These are phyloP conservation scores for Phoebastria nigripes DNA, from an alignment of 2,797 vertebrate species.

Conservation along the genomic window DNA sequence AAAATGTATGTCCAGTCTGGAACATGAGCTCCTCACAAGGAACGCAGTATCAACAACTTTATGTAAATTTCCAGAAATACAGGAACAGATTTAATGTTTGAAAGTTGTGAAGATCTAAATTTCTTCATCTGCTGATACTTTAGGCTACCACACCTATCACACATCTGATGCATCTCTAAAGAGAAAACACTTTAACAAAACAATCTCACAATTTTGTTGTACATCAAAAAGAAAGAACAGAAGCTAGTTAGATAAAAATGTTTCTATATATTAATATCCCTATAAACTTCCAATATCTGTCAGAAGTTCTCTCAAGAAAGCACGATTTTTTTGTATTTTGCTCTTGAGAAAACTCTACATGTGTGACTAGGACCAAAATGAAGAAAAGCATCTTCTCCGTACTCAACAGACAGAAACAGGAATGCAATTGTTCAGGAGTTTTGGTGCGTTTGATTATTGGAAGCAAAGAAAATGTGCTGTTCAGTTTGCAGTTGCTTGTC, in stretches of 20 bases:
- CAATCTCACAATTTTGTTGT: neutral
- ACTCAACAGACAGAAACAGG: neutral
- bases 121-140: neutral
- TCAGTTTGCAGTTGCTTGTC: neutral
- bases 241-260: neutral
- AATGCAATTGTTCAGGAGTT: accelerated
- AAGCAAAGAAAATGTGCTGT: accelerated
- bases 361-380: neutral
- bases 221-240: neutral
- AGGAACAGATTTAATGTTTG: neutral
- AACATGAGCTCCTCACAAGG: too few species aligned
- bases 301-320: neutral
- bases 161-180: neutral
- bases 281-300: neutral
- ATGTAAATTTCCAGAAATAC: neutral
- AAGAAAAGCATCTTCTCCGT: neutral
- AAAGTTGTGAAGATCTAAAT: neutral
- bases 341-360: neutral
- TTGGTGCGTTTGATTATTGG: accelerated
- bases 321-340: neutral
- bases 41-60: neutral
- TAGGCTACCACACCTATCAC: neutral
- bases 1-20: neutral
- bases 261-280: neutral
- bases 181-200: neutral